Base-by-base conservation (phyloP, 2,888 invertebrate genomes). In the Erebia palarica region DNA sequence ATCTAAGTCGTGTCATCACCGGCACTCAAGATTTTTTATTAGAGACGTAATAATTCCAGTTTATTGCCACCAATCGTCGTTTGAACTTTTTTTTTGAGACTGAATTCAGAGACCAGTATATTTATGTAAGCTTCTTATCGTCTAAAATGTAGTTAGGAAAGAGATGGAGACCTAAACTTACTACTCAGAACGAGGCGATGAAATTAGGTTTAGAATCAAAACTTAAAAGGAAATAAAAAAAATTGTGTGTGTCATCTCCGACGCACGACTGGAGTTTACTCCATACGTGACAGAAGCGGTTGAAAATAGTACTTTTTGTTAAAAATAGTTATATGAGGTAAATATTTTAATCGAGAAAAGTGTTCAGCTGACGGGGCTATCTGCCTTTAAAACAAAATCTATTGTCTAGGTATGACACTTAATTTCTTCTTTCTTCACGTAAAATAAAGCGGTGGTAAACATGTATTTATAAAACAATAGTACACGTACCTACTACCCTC, bases 1-100 rank as follows among this genome's bases (percentile, higher is more conserved):
- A 80, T 79, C 80, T 77, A 76, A 80, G 75, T 77, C 75, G 65
- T 75, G 79, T 81, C 80, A 78, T 73, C 71, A 59, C 72, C 78
- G 77, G 72, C 65, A 51, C 63, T 55, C 67, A 65, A 68, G 51
- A 65, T 60, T 59, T 68, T 73, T 68, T 71, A 71, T 73, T 66
- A 71, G 70, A 53, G 64, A 63, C 66, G 70, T 71, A 61, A 73
- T 68, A 71, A 60, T 71, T 71, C 68, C 65, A 65, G 68, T 71
- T 71, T 65, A 73, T 65, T 13, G 47, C 47, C 47, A 47, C 47
- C 47, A 47, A 47, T 11, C 13, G 13, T 47, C 47, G 13, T 11
- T 11, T 11, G 47, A 9, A 47, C 0, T 4, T 47, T 47, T 42
- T 4, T 4, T 47, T 47, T 44, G 3, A 9, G 44, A 44, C 44